These are phyloP conservation scores for Ridgeia piscesae DNA, from an alignment of 1,140 invertebrate genomes.

Conservation along the genomic window DNA sequence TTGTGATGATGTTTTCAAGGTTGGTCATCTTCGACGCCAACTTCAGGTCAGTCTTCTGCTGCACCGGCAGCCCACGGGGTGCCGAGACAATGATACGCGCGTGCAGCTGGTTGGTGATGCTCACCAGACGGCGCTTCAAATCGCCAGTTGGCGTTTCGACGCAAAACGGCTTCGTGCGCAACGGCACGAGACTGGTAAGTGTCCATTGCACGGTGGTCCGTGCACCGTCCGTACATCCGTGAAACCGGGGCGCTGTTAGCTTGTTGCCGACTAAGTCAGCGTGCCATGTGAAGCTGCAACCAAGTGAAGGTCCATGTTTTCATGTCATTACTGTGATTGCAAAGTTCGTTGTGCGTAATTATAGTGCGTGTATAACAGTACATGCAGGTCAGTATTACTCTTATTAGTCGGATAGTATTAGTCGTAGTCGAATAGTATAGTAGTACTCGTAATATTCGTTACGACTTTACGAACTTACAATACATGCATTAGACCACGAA, in stretches of 20 bases:
- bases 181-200: background rate
- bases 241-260: background rate
- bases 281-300: background rate
- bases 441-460: no score
- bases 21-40: background rate
- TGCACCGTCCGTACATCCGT: background rate
- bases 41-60: background rate
- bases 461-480: no score
- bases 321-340: background rate
- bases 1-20: background rate
- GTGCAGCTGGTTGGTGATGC: background rate
- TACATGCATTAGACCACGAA: no score
- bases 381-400: no score
- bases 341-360: no score
- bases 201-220: background rate
- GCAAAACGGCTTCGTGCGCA: background rate
- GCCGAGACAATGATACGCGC: background rate
- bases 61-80: background rate
- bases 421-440: no score
- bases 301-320: background rate
- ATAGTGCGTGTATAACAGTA: no score
- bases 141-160: background rate
- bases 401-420: no score
- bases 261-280: background rate
- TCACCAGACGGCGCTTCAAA: background rate